Evolutionary conservation across 2,888 invertebrate genomes (phyloP).

Genomic region (Strigamia transsilvanica): DNA sequence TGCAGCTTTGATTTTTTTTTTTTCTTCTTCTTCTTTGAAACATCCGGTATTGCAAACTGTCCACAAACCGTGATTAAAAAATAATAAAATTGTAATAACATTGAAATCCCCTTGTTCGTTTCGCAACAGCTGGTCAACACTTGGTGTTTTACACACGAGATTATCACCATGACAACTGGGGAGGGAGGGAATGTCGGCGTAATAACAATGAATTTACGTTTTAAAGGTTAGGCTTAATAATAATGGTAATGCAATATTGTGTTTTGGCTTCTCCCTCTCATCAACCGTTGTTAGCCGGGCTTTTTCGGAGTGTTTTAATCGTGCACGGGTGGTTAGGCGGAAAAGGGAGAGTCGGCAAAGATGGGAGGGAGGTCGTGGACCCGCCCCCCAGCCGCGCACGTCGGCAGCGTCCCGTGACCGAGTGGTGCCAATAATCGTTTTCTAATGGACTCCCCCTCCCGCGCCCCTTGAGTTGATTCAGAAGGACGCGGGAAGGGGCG

Average conservation of each 20-base stretch:
- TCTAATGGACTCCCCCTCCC: conserved; percentile 39
- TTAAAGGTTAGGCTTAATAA: conserved; percentile 41
- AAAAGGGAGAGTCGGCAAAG: not conserved
- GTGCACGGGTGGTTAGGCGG: conserved; percentile 37
- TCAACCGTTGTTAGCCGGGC: not conserved
- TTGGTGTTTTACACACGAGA: conserved; percentile 12
- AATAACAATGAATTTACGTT: conserved; percentile 46
- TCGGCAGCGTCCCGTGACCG: conserved; percentile 40
- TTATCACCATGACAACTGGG: conserved; percentile 29
- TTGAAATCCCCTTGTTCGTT: not conserved
- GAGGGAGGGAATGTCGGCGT: not conserved
- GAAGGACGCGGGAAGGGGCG: conserved; percentile 47
- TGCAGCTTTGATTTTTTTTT: not conserved
- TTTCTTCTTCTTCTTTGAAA: not conserved
- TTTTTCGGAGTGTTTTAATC: conserved; percentile 36
- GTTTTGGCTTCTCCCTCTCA: conserved; percentile 16
- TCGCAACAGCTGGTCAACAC: conserved; percentile 40
- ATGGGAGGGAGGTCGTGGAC: not conserved
- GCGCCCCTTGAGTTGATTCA: conserved; percentile 33
- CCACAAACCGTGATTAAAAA: not conserved
- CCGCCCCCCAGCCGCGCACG: conserved; percentile 40
- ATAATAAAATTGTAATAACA: conserved; percentile 29
- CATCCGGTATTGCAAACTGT: not conserved
- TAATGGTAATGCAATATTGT: conserved; percentile 35
- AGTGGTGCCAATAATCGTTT: conserved; percentile 47